Conservation (phyloP, 2,113 vertebrate species). For the Thamnophis sirtalis region DNA sequence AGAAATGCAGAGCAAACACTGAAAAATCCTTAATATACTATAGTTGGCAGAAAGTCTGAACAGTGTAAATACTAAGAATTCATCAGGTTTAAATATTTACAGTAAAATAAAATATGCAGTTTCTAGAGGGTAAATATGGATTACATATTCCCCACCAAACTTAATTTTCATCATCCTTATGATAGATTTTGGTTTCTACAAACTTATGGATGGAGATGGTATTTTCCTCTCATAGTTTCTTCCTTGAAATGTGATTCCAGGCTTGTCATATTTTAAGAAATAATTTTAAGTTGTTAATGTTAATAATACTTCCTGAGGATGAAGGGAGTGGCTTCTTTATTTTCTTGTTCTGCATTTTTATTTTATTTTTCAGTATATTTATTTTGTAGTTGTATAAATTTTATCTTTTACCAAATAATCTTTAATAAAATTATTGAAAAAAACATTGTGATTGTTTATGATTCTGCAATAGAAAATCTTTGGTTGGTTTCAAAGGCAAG, state of each 20-base stretch:
- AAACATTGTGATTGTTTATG: no score
- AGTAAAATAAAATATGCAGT: not conserved
- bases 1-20: constrained; percentile 32
- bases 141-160: not conserved
- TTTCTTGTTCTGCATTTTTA: not conserved
- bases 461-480: not conserved
- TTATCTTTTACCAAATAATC: no score
- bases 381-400: not conserved
- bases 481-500: not conserved
- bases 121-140: constrained; percentile 23
- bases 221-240: not conserved
- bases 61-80: constrained; percentile 40
- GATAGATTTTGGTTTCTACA: not conserved
- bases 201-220: not conserved
- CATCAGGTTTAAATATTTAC: constrained; percentile 35
- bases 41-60: constrained; percentile 26
- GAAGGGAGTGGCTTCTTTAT: not conserved
- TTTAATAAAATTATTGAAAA: no score
- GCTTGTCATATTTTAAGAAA: not conserved
- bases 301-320: not conserved
- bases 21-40: constrained; percentile 15
- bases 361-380: not conserved
- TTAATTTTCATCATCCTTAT: not conserved
- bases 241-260: not conserved
- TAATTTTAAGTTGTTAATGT: not conserved